Conservation (phyloP, 1,140 invertebrate genomes). For the Drosophila equinoxialis region DNA sequence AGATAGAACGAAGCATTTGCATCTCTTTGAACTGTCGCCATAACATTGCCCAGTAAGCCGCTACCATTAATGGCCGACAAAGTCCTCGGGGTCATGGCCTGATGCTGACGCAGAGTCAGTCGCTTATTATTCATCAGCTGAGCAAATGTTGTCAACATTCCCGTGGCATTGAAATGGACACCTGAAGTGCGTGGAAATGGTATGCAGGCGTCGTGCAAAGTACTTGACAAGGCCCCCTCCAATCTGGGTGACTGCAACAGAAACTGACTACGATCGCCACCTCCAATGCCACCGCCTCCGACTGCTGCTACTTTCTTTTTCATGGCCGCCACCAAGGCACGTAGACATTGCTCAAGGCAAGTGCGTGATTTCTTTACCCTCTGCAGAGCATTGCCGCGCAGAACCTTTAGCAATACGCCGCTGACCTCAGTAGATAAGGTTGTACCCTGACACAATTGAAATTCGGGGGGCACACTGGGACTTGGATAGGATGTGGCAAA, state of each 20-base stretch:
- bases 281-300: constrained; percentile 29
- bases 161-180: constrained; percentile 94
- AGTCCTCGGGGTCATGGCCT: constrained; percentile 83
- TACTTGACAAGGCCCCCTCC: constrained; percentile 82
- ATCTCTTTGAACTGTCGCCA: constrained; percentile 85
- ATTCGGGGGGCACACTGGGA: constrained; percentile 87
- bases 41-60: constrained; percentile 84
- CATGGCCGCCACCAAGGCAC: constrained; percentile 88
- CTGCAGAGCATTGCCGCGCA: constrained; percentile 89
- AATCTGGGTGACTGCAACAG: constrained; percentile 77
- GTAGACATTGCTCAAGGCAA: constrained; percentile 91
- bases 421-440: constrained; percentile 86
- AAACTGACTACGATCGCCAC: constrained; percentile 79
- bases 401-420: constrained; percentile 87
- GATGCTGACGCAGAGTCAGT: constrained; percentile 82
- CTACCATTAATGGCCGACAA: constrained; percentile 88
- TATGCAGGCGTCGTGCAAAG: constrained; percentile 90
- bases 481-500: constrained; percentile 79
- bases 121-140: constrained; percentile 90
- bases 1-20: constrained; percentile 90
- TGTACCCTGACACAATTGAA: constrained; percentile 87
- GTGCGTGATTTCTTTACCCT: constrained; percentile 90
- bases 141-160: constrained; percentile 93
- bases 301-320: constrained; percentile 84
- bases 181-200: constrained; percentile 97